Conservation (phyloP, 2,113 vertebrate genomes). For the Emberiza fucata region DNA sequence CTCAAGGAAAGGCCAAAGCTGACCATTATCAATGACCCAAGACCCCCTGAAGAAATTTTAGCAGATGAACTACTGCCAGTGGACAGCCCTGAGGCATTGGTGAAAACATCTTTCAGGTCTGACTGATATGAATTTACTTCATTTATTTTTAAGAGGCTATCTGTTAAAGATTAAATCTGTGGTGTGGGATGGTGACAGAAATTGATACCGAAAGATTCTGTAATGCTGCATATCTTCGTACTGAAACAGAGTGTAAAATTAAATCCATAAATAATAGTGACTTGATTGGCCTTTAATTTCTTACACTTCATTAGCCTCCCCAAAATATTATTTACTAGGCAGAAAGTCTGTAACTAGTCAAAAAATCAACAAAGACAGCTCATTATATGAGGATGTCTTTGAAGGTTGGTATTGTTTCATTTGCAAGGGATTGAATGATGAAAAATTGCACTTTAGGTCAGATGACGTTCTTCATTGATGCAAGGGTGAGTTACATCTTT, state of each 20-base stretch:
- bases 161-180: neutral
- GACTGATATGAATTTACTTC: conserved; percentile 17
- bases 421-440: neutral
- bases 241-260: neutral
- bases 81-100: conserved; percentile 85
- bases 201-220: neutral
- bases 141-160: neutral
- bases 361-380: neutral
- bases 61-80: conserved; percentile 84
- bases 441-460: neutral
- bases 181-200: neutral
- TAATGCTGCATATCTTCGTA: neutral
- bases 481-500: neutral
- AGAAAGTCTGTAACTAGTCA: neutral
- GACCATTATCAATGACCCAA: conserved; percentile 76
- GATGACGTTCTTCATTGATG: neutral
- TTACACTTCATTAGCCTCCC: neutral
- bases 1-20: conserved; percentile 79
- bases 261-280: neutral
- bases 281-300: neutral
- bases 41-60: conserved; percentile 89
- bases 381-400: neutral
- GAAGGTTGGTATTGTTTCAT: neutral
- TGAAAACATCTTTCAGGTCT: conserved; percentile 96
- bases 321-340: neutral